Evolutionary conservation across 1,140 invertebrate genomes (phyloP), one percentile per base, ranked within the genome.

Genomic region (Papilio dardanus): DNA sequence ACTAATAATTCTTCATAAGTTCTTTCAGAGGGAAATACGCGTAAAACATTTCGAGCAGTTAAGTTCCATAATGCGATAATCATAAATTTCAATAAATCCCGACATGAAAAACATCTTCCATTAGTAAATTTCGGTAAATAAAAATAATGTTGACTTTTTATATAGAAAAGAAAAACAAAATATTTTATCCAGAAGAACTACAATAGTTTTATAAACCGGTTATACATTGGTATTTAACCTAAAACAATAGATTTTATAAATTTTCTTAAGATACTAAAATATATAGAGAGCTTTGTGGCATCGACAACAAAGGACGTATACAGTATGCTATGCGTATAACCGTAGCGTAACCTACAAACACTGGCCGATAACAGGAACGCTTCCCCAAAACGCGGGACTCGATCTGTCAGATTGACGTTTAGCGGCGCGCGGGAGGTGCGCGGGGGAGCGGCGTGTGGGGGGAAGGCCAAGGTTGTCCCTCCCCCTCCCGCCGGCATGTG

Each of bases 381-480:
- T 28, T 69, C 35, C 67, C 67, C 19, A 69, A 69, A 69, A 35
- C 46, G 71, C 30, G 42, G 46, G 65, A 50, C 74, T 30, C 42
- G 40, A 75, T 33, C 40, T 24, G 40, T 35, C 28, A 21, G 71
- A 40, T 66, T 71, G 65, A 75, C 75, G 77, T 74, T 62, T 62
- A 3, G 54, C 21, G 54, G 54, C 24, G 6, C 21, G 54, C 10
- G 21, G 54, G 54, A 28, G 1, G 54, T 14, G 24, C 3, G 54
- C 3, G 24, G 54, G 30, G 74, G 35, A 54, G 54, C 74, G 65
- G 50, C 31, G 74, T 67, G 66, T 66, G 71, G 65, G 58, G 76
- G 78, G 74, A 88, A 88, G 86, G 88, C 86, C 86, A 88, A 89
- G 86, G 88, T 84, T 86, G 84, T 79, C 76, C 35, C 66, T 35